Conservation (phyloP, 2,113 vertebrate genomes). For the Mus spicilegus region DNA sequence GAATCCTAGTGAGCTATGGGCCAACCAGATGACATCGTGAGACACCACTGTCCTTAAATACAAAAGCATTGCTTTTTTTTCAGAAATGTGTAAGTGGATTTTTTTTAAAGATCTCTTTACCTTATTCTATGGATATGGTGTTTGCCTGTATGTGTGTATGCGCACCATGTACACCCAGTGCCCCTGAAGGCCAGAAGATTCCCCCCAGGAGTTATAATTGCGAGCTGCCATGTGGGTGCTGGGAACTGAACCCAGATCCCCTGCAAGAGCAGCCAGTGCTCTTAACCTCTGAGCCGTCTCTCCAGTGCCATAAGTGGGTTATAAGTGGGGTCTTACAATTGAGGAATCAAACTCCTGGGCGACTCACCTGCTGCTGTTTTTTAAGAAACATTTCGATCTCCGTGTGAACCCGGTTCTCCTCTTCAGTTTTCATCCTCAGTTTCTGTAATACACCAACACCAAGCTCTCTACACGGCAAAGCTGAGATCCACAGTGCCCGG, state of each 20-base stretch:
- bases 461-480: background rate
- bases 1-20: background rate
- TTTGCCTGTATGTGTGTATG: background rate
- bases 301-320: background rate
- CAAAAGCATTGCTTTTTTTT: background rate
- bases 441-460: slow-evolving; percentile 79
- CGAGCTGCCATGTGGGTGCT: background rate
- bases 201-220: background rate
- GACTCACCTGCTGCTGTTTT: slow-evolving; percentile 85
- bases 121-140: background rate
- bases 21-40: background rate
- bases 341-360: background rate
- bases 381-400: slow-evolving; percentile 89
- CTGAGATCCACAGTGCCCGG: background rate
- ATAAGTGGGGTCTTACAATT: no score
- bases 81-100: background rate
- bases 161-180: background rate
- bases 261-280: background rate
- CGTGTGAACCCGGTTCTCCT: slow-evolving; percentile 86
- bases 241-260: background rate
- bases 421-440: slow-evolving; percentile 83
- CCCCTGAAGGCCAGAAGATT: background rate
- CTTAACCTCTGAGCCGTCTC: background rate
- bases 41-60: background rate
- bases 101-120: background rate